A percentile compares a stretch with the other conserved stretches of the same genome.
phyloP scores from a whole-genome alignment of 1,140 invertebrate species.

The Hermatobates lingyangjiaoensis region DNA sequence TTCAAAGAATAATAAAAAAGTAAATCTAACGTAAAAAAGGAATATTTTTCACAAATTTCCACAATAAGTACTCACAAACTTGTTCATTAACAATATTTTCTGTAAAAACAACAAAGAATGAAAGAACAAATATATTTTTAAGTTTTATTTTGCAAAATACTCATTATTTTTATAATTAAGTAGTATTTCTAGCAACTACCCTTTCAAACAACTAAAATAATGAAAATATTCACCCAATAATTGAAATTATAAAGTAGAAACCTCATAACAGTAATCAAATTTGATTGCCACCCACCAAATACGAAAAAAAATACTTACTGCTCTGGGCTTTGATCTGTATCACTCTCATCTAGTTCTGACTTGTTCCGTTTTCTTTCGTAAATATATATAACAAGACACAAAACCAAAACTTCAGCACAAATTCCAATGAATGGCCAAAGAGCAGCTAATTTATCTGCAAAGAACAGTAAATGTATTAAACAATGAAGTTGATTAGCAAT shows the following conservation, averaged over 20 bases:
- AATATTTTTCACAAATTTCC: too few species aligned
- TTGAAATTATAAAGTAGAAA: neutral
- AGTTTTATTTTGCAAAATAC: too few species aligned
- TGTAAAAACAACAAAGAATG: too few species aligned
- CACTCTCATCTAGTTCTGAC: slow-evolving; percentile 75
- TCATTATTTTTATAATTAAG: neutral
- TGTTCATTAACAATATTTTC: too few species aligned
- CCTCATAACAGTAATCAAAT: neutral
- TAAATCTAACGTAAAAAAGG: too few species aligned
- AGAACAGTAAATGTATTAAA: too few species aligned
- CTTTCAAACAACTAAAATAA: neutral
- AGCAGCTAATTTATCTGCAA: slow-evolving; percentile 65
- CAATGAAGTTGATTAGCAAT: neutral
- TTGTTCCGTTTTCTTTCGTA: slow-evolving; percentile 88
- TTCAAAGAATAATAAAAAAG: too few species aligned
- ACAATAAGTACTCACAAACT: too few species aligned
- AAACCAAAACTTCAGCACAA: slow-evolving; percentile 75
- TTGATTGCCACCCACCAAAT: neutral
- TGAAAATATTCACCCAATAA: neutral
- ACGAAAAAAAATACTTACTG: slow-evolving; percentile 55
- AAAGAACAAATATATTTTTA: too few species aligned
- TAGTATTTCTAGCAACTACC: neutral
- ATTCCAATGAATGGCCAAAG: slow-evolving; percentile 87
- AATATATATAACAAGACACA: slow-evolving; percentile 86
- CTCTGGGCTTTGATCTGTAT: slow-evolving; percentile 72